Conservation (phyloP, 2,113 vertebrate genomes). For the Nesoenas mayeri region DNA sequence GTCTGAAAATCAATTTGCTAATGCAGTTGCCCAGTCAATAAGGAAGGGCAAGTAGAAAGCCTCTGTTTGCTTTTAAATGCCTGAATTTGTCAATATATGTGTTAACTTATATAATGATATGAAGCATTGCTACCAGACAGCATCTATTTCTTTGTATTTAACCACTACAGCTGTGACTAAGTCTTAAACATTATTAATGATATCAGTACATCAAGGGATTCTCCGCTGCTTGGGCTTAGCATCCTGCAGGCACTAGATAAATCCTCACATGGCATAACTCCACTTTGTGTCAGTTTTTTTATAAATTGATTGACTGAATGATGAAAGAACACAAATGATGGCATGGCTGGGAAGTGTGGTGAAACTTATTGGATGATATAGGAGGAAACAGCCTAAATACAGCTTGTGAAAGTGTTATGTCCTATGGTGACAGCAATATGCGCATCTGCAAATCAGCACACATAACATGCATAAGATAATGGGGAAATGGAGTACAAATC, state of each 20-base stretch:
- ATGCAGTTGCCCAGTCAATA: neutral
- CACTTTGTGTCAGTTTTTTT: neutral
- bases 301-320: neutral
- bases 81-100: neutral
- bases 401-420: neutral
- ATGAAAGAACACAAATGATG: neutral
- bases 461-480: neutral
- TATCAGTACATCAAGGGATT: neutral
- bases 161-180: neutral
- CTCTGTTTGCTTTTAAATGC: conserved; percentile 2
- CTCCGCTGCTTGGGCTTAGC: neutral
- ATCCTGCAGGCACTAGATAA: neutral
- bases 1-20: conserved; percentile 11
- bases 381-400: neutral
- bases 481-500: neutral
- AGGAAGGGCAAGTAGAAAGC: neutral
- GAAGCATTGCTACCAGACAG: neutral
- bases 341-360: neutral
- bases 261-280: neutral
- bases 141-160: neutral
- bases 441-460: neutral
- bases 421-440: neutral
- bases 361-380: neutral
- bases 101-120: neutral
- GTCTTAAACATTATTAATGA: neutral